Evolutionary conservation across 2,888 invertebrate species (phyloP).

Genomic region (Clostera curtula): DNA sequence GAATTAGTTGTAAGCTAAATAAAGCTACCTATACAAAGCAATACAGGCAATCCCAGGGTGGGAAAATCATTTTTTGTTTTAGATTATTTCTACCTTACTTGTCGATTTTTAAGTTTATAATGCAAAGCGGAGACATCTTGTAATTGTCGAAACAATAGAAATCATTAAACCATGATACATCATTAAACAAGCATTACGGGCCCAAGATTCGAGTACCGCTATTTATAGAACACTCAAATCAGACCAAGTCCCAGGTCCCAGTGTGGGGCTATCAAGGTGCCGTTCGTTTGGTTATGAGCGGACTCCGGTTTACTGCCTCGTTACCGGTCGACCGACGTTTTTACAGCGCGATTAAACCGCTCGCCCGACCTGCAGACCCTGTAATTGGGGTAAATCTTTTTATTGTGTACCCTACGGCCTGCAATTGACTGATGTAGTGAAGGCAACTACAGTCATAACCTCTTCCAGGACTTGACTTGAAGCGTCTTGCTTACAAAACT

Average conservation of each 20-base stretch:
- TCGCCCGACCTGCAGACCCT: conserved; percentile 44
- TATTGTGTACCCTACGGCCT: conserved; percentile 33
- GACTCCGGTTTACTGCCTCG: conserved; percentile 58
- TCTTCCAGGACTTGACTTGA: too few relatives aligned
- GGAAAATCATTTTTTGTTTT: too few relatives aligned
- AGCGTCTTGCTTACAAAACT: too few relatives aligned
- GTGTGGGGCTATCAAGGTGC: conserved; percentile 31
- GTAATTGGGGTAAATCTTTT: conserved; percentile 65
- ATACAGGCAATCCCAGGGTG: too few relatives aligned
- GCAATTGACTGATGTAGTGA: conserved; percentile 19
- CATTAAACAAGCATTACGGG: too few relatives aligned
- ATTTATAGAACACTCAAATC: conserved; percentile 19
- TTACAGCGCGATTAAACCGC: conserved; percentile 63
- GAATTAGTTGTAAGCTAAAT: too few relatives aligned
- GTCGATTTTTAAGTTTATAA: too few relatives aligned
- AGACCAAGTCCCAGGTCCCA: conserved; percentile 30
- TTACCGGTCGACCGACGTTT: conserved; percentile 59
- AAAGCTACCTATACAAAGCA: too few relatives aligned
- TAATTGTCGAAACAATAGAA: too few relatives aligned
- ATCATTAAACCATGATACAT: too few relatives aligned
- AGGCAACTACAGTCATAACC: conserved; percentile 6
- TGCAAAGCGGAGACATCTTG: too few relatives aligned
- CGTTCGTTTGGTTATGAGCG: conserved; percentile 36
- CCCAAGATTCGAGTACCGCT: conserved; percentile 10
- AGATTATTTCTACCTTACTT: too few relatives aligned